Evolutionary conservation across 2,888 invertebrate species (phyloP).

Genomic region (Phorcus lineatus): DNA sequence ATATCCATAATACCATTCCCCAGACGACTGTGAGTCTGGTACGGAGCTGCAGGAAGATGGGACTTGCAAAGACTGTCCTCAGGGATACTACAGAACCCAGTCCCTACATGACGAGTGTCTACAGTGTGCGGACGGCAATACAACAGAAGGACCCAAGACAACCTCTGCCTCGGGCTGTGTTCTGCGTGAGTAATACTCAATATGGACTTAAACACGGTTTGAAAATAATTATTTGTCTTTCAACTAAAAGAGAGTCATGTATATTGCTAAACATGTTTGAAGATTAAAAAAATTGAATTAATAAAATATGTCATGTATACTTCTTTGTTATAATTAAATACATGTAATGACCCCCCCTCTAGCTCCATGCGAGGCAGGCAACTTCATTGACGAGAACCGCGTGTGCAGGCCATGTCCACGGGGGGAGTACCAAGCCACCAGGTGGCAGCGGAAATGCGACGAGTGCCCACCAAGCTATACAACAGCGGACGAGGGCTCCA

Average conservation of each 20-base stretch:
- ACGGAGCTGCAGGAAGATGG: constrained; percentile 38
- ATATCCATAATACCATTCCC: background rate
- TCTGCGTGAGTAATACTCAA: constrained; percentile 37
- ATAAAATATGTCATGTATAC: no score
- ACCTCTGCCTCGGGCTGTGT: constrained; percentile 77
- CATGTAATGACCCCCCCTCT: no score
- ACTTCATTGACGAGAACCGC: background rate
- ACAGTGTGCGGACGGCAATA: constrained; percentile 92
- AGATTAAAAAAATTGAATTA: no score
- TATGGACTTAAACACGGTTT: background rate
- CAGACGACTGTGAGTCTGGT: constrained; percentile 51
- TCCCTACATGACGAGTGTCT: constrained; percentile 93
- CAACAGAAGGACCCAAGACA: constrained; percentile 88
- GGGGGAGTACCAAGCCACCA: background rate
- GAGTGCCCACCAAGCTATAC: background rate
- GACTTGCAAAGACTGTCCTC: constrained; percentile 58
- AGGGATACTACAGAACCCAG: constrained; percentile 94
- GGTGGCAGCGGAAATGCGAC: background rate
- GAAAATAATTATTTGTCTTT: no score
- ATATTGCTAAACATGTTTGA: no score
- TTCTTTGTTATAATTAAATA: no score
- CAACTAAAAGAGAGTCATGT: no score
- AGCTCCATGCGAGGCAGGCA: background rate
- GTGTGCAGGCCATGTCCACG: background rate
- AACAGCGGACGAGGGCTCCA: background rate